Percentiles rank a stretch among this genome's conserved stretches.
Evolutionary conservation across 2,797 vertebrate species (phyloP).

Genomic region (Ambastaia sidthimunki): DNA sequence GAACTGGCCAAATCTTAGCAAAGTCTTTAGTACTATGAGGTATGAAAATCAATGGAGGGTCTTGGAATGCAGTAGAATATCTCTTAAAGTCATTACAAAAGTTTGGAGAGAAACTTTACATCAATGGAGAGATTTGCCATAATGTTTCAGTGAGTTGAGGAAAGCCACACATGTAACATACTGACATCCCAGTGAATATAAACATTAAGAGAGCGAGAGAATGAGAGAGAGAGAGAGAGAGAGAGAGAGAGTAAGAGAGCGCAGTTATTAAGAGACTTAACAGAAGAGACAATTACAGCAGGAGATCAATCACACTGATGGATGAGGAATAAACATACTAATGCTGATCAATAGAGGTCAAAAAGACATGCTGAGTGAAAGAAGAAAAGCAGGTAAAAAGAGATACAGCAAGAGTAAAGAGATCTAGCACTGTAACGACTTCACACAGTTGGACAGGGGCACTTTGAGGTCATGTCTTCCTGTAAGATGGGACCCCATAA

Average conservation of each 20-base stretch:
- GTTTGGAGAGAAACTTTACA: constrained; percentile 8
- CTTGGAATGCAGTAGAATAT: constrained; percentile 30
- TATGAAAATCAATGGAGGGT: constrained; percentile 13
- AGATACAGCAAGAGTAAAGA: neutral
- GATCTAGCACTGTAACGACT: neutral
- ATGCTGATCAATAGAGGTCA: constrained; percentile 28
- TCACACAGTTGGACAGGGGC: constrained; percentile 28
- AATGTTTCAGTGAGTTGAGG: neutral
- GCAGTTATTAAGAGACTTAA: neutral
- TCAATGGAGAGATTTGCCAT: constrained; percentile 1
- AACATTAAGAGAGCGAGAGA: neutral
- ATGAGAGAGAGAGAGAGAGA: neutral
- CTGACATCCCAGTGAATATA: neutral
- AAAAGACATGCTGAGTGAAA: constrained; percentile 5
- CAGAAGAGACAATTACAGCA: neutral
- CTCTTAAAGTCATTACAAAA: constrained; percentile 31
- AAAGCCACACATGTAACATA: neutral
- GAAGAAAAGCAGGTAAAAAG: neutral
- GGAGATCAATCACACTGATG: constrained; percentile 19
- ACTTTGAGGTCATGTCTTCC: constrained; percentile 18
- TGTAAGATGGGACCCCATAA: constrained; percentile 2
- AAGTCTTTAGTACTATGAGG: constrained; percentile 7
- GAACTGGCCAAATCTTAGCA: constrained; percentile 24
- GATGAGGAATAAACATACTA: constrained; percentile 38
- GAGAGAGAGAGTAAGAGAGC: neutral